Percentiles rank a stretch among this genome's conserved stretches.
phyloP scores from a whole-genome alignment of 2,113 vertebrate species.

The Dromiciops gliroides region DNA sequence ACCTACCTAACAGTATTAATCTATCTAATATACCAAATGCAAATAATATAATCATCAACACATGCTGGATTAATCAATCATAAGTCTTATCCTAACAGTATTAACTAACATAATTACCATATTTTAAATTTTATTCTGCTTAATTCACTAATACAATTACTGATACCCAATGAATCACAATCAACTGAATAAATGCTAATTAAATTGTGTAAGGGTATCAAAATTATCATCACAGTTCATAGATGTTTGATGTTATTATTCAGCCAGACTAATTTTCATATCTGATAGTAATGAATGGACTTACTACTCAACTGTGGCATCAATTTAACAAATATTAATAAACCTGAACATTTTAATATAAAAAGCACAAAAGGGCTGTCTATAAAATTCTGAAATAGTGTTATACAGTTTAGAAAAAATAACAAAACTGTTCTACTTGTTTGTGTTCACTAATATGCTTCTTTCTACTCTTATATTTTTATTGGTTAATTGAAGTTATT shows the following conservation, averaged over 20 bases:
- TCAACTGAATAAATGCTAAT: not conserved
- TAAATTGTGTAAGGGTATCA: not conserved
- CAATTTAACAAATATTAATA: not conserved
- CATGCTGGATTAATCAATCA: not conserved
- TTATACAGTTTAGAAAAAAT: not conserved
- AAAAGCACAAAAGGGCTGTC: not conserved
- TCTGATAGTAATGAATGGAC: not conserved
- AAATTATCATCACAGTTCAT: not conserved
- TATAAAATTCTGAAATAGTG: not conserved
- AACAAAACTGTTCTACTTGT: not conserved
- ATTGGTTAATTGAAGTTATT: not conserved
- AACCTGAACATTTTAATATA: not conserved
- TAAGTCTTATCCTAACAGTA: not conserved
- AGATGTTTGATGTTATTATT: not conserved
- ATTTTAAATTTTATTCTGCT: not conserved
- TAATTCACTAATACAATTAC: not conserved
- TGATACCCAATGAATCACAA: not conserved
- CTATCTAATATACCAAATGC: not conserved
- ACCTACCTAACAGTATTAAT: not conserved
- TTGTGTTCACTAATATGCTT: not conserved
- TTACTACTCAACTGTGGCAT: not conserved
- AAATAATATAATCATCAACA: not conserved
- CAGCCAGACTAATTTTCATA: not conserved
- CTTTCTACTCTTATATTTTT: not conserved
- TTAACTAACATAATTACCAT: not conserved